Base-by-base conservation (phyloP, 2,888 invertebrate genomes). In the Pandemis cinnamomeana region DNA sequence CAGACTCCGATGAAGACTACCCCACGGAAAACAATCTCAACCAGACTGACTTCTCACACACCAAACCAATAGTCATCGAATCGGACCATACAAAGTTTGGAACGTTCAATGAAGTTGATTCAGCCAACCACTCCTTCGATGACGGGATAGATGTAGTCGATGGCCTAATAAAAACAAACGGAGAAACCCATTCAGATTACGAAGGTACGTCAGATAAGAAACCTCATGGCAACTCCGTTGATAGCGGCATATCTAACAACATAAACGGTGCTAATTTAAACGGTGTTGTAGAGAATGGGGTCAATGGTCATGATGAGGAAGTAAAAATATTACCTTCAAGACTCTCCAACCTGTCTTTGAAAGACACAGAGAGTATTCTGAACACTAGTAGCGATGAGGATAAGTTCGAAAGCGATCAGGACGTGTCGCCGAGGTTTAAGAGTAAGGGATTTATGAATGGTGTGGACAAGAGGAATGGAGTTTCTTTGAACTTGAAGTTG, bases 41-140 rank as follows among this genome's bases (percentile, higher is more conserved):
- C 78, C 93, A 93, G 78, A 93, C 92, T 5, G 93, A 93, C 76
- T 93, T 93, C 82, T 92, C 92, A 0, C 93, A 93, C 77, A 93
- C 92, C 0, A 89, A 92, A 83, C 93, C 93, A 0, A 94, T 93
- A 71, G 86, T 93, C 41, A 93, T 94, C 62, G 93, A 93, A 77
- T 91, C 93, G 0, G 93, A 93, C 75, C 84, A 87, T 67, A 84
- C 80, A 0, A 91, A 91, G 75, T 87, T 86, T 71, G 89, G 89
- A 1, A 88, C 88, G n/a, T 89, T 87, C 62, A 82, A 85, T 68
- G 89, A 89, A 80, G 76, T 76, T 0, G 93, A 93, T 75, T 93
- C 93, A 0, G 93, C 94, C 0, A 90, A 93, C 71, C 93, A 93
- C 81, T 93, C 93, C 0, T 92, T 92, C 71, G 93, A 93, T 63